Base-by-base conservation (phyloP, 2,888 invertebrate genomes). In the Uloborus plumipes region DNA sequence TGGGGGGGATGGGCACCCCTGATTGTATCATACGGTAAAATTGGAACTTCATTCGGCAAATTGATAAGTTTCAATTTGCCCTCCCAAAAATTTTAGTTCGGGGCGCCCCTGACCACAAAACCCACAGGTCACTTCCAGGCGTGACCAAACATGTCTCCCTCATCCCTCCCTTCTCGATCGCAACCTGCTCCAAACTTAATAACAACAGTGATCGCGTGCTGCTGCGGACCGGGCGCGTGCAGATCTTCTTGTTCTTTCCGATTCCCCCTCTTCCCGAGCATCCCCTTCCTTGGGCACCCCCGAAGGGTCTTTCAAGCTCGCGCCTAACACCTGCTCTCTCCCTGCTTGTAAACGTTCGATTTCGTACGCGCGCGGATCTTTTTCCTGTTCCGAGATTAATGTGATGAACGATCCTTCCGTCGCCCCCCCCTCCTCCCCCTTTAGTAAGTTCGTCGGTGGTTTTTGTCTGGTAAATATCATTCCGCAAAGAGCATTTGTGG, bases 341-440 rank as follows among this genome's bases (percentile, higher is more conserved):
- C 74, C 74, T 74, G 66, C 74, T 74, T 65, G n/a, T 47, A 39
- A 39, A 26, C 59, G 55, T 70, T 70, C 70, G 55, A 55, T 70
- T 70, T 70, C 70, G 51, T 51, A 53, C 18, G 22, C 53, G 49
- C 59, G 70, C 16, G 26, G 2, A 2, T 47, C 49, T 58, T 55
- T 22, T 39, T 58, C 70, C 53, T 39, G 26, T 31, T 26, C 50
- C 22, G 66, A 66, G 39, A 39, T 39, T 39, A 39, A 39, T 39
- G 39, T 1, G 51, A n/a, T 53, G 53, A 67, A 67, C 39, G 67
- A 67, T 16, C n/a, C 31, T 67, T 53, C 47, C 31, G 53, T 18
- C 18, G 58, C 18, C 18, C 22, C 58, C 22, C n/a, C 31, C 22
- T 55, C 58, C 18, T 2, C 31, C 31, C 13, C n/a, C n/a, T n/a